Evolutionary conservation across 2,888 invertebrate genomes (phyloP).

Genomic region (Drosophila setosimentum): DNA sequence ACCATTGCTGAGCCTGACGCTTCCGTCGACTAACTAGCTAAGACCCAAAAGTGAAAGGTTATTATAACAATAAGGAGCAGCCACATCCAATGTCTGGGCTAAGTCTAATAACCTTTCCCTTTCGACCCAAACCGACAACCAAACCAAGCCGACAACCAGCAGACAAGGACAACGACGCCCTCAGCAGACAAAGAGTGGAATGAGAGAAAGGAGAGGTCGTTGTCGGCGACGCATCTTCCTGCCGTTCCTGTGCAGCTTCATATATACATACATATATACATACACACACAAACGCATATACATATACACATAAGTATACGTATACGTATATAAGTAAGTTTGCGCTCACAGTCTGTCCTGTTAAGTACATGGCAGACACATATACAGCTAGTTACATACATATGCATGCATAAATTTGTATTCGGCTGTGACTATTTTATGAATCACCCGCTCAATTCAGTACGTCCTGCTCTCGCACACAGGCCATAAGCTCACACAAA

Average conservation of each 20-base stretch:
- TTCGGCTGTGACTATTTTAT: conserved; percentile 7
- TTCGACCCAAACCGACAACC: conserved; percentile 59
- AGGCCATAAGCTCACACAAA: conserved; percentile 18
- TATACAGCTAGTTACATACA: not conserved
- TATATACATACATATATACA: conserved; percentile 21
- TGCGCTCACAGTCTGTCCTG: conserved; percentile 36
- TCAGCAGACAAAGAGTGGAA: conserved; percentile 5
- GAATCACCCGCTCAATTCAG: conserved; percentile 6
- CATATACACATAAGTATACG: too few relatives aligned
- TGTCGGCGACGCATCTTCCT: conserved; percentile 41
- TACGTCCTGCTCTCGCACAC: not conserved
- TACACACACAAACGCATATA: conserved; percentile 14
- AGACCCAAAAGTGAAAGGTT: conserved; percentile 70
- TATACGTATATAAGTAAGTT: conserved; percentile 18
- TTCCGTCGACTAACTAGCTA: conserved; percentile 57
- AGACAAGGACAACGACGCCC: conserved; percentile 34
- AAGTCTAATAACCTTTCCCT: conserved; percentile 83
- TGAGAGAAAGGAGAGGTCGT: conserved; percentile 12
- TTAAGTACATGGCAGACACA: conserved; percentile 4
- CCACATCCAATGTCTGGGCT: conserved; percentile 66
- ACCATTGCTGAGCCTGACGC: conserved; percentile 25
- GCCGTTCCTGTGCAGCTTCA: conserved; percentile 47
- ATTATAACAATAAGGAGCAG: conserved; percentile 73
- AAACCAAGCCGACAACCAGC: conserved; percentile 13
- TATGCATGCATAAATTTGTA: not conserved